Conservation (phyloP, 2,888 invertebrate genomes). For the Conops quadrifasciatus region DNA sequence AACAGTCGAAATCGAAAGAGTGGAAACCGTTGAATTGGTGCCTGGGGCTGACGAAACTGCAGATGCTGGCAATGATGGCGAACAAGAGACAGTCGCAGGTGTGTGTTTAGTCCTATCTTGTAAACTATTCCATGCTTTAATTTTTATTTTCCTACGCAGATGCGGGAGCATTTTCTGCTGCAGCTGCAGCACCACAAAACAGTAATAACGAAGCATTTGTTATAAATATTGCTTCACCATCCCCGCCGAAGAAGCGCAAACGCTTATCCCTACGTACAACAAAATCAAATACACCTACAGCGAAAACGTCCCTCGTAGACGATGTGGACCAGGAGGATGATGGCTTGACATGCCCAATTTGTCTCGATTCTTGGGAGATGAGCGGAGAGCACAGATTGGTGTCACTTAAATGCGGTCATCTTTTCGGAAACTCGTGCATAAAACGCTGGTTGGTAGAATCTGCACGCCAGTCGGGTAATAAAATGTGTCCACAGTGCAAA, state of each 20-base stretch:
- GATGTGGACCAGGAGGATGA: slow-evolving; percentile 69
- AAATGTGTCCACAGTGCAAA: slow-evolving; percentile 90
- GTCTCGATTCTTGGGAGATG: slow-evolving; percentile 87
- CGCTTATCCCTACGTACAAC: slow-evolving; percentile 50
- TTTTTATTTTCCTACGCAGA: not conserved
- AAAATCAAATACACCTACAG: slow-evolving; percentile 49
- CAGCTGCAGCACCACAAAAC: slow-evolving; percentile 1
- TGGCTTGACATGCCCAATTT: slow-evolving; percentile 84
- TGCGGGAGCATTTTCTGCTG: no score
- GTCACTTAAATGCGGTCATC: slow-evolving; percentile 90
- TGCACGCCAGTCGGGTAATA: slow-evolving; percentile 58
- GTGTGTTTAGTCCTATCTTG: not conserved
- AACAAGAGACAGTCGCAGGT: not conserved
- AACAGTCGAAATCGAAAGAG: no score
- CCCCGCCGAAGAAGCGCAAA: slow-evolving; percentile 59
- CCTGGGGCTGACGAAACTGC: not conserved
- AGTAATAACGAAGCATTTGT: slow-evolving; percentile 26
- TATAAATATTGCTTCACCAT: slow-evolving; percentile 47
- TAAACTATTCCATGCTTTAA: not conserved
- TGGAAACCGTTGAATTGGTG: no score
- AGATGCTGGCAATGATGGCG: slow-evolving; percentile 3
- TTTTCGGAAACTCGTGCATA: slow-evolving; percentile 84
- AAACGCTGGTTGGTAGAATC: slow-evolving; percentile 64
- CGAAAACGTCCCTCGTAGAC: slow-evolving; percentile 62
- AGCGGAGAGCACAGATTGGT: slow-evolving; percentile 86